These are phyloP conservation scores for Diploscapter pachys DNA, from an alignment of 1,140 invertebrate genomes.

Conservation along the genomic window DNA sequence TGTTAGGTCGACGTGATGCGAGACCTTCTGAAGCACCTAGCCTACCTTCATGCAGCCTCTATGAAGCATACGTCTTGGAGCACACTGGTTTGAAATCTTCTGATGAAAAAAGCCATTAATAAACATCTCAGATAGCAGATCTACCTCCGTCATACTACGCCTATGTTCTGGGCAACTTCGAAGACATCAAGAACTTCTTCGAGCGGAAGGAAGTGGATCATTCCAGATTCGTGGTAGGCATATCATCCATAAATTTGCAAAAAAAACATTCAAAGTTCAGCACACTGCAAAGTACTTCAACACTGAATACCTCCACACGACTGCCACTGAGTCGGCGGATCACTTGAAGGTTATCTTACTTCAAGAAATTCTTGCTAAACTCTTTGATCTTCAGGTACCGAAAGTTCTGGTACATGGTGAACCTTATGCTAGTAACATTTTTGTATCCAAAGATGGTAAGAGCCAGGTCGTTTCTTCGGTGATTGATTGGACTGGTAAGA, in stretches of 20 bases:
- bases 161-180: conserved; percentile 19
- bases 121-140: conserved; percentile 18
- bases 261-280: conserved; percentile 35
- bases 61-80: conserved; percentile 38
- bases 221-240: conserved; percentile 42
- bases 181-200: conserved; percentile 33
- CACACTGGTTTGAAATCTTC: conserved; percentile 16
- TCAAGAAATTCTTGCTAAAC: conserved; percentile 9
- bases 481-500: conserved; percentile 55
- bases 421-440: conserved; percentile 48
- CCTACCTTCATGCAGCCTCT: conserved; percentile 33
- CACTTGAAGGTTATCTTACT: background rate
- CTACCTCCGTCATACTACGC: conserved; percentile 25
- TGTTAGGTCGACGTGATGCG: conserved; percentile 27
- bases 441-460: conserved; percentile 38
- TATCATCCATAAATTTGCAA: conserved; percentile 13
- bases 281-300: conserved; percentile 39
- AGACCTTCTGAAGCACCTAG: conserved; percentile 39
- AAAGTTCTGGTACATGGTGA: conserved; percentile 49
- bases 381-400: conserved; percentile 14
- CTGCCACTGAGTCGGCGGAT: conserved; percentile 28
- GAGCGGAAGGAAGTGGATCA: conserved; percentile 32
- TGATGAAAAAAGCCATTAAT: background rate
- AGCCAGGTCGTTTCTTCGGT: conserved; percentile 36
- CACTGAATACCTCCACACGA: conserved; percentile 38